Evolutionary conservation across 1,140 invertebrate species (phyloP).

Genomic region (Araneus ventricosus): DNA sequence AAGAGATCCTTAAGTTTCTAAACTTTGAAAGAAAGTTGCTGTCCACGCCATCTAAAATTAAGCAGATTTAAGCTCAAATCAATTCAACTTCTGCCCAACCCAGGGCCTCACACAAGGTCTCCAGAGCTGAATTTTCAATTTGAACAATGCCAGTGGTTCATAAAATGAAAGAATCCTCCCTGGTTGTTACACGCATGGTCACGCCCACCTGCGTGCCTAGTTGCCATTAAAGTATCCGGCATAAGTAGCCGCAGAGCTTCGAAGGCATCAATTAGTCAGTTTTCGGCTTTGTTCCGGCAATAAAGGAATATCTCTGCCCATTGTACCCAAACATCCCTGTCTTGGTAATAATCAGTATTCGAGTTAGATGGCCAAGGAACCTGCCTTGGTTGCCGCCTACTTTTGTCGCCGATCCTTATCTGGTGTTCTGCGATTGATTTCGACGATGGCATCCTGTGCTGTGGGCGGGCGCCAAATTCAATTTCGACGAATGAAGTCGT

Average conservation of each 20-base stretch:
- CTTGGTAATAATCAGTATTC: constrained; percentile 33
- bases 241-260: background rate
- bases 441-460: constrained; percentile 24
- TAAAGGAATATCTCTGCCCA: constrained; percentile 44
- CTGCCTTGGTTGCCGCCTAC: constrained; percentile 1
- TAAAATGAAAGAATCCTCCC: constrained; percentile 27
- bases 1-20: too few species aligned
- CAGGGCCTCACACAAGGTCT: background rate
- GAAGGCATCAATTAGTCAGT: constrained; percentile 50
- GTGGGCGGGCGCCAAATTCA: constrained; percentile 62
- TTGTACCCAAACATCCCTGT: constrained; percentile 47
- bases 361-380: background rate
- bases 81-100: background rate
- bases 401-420: constrained; percentile 66
- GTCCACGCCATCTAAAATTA: background rate
- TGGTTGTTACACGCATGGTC: constrained; percentile 25
- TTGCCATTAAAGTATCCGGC: constrained; percentile 16
- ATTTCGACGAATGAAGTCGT: constrained; percentile 61
- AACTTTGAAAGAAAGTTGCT: background rate
- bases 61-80: background rate
- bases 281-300: constrained; percentile 51
- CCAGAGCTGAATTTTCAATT: background rate
- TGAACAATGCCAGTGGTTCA: background rate
- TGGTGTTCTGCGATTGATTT: background rate
- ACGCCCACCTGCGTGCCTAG: constrained; percentile 38